Conservation (phyloP, 2,113 vertebrate genomes). For the Butorides virescens region DNA sequence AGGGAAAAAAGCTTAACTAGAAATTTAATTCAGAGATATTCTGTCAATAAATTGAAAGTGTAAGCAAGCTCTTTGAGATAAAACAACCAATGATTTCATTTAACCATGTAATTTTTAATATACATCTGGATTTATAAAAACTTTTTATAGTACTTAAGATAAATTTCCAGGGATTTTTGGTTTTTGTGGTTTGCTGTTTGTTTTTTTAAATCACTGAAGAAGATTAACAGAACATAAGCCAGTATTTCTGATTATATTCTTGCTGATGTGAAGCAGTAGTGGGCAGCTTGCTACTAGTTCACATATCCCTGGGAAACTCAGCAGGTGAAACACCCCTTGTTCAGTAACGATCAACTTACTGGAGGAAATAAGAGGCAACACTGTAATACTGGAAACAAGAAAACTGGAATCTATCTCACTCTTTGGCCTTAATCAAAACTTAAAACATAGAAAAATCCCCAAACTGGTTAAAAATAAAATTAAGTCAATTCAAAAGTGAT, state of each 20-base stretch:
- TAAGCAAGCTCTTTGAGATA: neutral
- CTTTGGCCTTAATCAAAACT: neutral
- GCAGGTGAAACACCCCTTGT: neutral
- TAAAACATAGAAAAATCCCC: neutral
- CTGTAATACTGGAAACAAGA: neutral
- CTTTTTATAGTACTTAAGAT: neutral
- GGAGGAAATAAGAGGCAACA: neutral
- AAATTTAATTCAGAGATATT: neutral
- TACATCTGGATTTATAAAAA: neutral
- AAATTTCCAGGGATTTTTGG: neutral
- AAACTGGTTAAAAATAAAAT: neutral
- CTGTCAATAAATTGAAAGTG: neutral
- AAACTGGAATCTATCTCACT: neutral
- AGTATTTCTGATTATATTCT: neutral
- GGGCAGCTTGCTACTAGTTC: neutral
- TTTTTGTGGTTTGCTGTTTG: neutral
- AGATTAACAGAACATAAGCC: neutral
- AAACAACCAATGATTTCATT: neutral
- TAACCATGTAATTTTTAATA: neutral
- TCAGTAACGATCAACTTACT: neutral
- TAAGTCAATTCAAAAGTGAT: neutral
- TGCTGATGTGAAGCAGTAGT: neutral
- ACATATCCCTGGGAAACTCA: neutral
- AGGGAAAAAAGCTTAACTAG: neutral
- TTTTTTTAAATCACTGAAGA: neutral